phyloP scores from a whole-genome alignment of 1,140 invertebrate genomes.

The Hyles vespertilio region DNA sequence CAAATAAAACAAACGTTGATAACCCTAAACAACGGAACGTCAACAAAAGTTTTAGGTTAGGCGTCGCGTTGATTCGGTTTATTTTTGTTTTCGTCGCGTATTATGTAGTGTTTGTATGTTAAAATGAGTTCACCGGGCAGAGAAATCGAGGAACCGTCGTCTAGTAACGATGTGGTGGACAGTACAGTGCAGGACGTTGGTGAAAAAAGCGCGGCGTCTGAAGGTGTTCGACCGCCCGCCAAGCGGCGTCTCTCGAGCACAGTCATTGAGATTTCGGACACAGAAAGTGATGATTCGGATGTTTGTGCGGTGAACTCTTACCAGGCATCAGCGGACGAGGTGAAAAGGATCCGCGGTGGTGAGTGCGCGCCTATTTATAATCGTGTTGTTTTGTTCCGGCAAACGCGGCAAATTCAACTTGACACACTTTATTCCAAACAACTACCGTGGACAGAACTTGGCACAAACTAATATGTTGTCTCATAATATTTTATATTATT shows the following conservation, averaged over 20 bases:
- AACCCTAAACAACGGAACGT: slow-evolving; percentile 22
- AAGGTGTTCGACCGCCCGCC: slow-evolving; percentile 47
- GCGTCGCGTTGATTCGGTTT: slow-evolving; percentile 57
- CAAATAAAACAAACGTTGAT: not conserved
- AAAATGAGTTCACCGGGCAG: slow-evolving; percentile 62
- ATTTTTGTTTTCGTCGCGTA: slow-evolving; percentile 42
- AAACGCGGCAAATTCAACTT: slow-evolving; percentile 47
- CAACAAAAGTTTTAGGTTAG: slow-evolving; percentile 63
- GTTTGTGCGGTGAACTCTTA: slow-evolving; percentile 72
- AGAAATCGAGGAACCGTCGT: slow-evolving; percentile 53
- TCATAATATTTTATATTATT: no score
- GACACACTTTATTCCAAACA: no score
- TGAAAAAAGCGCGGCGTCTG: slow-evolving; percentile 28
- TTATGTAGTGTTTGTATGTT: slow-evolving; percentile 56
- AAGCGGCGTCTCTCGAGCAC: slow-evolving; percentile 53
- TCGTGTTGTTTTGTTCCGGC: slow-evolving; percentile 5
- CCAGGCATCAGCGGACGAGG: slow-evolving; percentile 68
- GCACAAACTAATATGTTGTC: no score
- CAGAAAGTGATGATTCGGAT: slow-evolving; percentile 70
- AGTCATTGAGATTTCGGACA: slow-evolving; percentile 68
- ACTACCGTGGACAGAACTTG: no score
- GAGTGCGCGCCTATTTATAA: slow-evolving; percentile 22
- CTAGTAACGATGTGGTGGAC: slow-evolving; percentile 26
- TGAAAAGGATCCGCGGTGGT: slow-evolving; percentile 69
- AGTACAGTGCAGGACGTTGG: slow-evolving; percentile 3